Percentiles rank a stretch among this genome's conserved stretches.
Evolutionary conservation across 2,888 invertebrate genomes (phyloP).

Genomic region (Folsomia candida): DNA sequence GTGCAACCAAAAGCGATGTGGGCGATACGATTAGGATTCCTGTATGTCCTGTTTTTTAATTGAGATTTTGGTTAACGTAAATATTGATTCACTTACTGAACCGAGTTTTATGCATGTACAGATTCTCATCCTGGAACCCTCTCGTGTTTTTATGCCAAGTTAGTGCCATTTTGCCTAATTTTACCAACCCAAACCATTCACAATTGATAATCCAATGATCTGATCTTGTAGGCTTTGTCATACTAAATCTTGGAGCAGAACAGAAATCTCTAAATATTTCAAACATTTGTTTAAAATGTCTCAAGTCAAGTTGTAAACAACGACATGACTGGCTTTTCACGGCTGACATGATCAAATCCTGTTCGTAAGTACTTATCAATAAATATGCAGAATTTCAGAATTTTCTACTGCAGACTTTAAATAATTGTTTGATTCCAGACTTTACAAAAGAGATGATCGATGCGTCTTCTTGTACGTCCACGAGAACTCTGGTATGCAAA

Average conservation of each 20-base stretch:
- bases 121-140: constrained; percentile 84
- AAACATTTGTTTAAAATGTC: constrained; percentile 77
- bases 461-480: constrained; percentile 96
- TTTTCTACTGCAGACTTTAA: constrained; percentile 2
- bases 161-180: too few relatives aligned
- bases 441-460: constrained; percentile 93
- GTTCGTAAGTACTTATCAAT: constrained; percentile 60
- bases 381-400: neutral
- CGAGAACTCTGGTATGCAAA: constrained; percentile 85
- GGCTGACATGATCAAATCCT: constrained; percentile 81
- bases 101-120: constrained; percentile 53
- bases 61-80: neutral
- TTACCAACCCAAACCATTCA: too few relatives aligned
- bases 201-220: too few relatives aligned
- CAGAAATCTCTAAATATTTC: constrained; percentile 86
- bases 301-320: constrained; percentile 74
- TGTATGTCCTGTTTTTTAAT: constrained; percentile 58
- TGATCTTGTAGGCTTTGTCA: too few relatives aligned
- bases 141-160: constrained; percentile 89
- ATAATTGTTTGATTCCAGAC: constrained; percentile 62
- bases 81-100: neutral
- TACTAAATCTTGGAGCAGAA: constrained; percentile 90
- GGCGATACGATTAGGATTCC: constrained; percentile 86
- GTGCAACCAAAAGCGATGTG: constrained; percentile 78
- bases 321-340: constrained; percentile 93